Conservation (phyloP, 2,888 invertebrate species). For the Auanema freiburgensis region DNA sequence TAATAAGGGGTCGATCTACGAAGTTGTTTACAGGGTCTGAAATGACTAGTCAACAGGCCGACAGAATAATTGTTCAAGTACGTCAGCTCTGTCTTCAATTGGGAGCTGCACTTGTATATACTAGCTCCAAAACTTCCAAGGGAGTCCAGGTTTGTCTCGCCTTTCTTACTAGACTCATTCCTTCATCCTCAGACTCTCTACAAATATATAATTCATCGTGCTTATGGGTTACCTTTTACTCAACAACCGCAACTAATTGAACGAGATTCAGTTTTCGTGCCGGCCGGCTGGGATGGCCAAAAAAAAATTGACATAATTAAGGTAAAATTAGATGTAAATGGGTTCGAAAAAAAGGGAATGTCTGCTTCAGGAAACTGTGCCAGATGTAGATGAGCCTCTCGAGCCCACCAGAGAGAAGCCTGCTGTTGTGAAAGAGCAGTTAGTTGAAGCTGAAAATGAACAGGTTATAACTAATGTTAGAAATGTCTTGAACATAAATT, state of each 20-base stretch:
- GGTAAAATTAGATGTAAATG: conserved; percentile 29
- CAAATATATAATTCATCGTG: conserved; percentile 61
- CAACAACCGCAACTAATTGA: conserved; percentile 58
- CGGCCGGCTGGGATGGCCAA: conserved; percentile 62
- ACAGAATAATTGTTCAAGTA: conserved; percentile 53
- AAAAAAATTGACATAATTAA: conserved; percentile 58
- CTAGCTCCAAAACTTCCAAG: conserved; percentile 38
- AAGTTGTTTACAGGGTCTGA: conserved; percentile 20
- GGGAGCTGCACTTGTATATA: conserved; percentile 58
- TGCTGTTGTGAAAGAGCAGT: conserved; percentile 28
- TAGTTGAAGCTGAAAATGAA: conserved; percentile 56
- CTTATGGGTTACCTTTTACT: conserved; percentile 57
- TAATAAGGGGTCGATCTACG: not conserved
- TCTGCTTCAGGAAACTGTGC: conserved; percentile 39
- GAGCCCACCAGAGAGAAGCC: conserved; percentile 48
- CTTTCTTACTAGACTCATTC: not conserved
- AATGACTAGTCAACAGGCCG: conserved; percentile 44
- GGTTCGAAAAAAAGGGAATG: too few relatives aligned
- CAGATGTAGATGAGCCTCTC: conserved; percentile 38
- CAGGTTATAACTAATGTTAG: conserved; percentile 25
- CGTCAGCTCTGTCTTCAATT: conserved; percentile 56
- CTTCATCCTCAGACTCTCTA: conserved; percentile 43
- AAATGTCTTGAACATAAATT: too few relatives aligned
- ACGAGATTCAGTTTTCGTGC: conserved; percentile 57
- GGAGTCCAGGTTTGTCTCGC: conserved; percentile 39